Evolutionary conservation across 23 tunicate species (phyloP).

Genomic region (Oikopleura dioica): DNA sequence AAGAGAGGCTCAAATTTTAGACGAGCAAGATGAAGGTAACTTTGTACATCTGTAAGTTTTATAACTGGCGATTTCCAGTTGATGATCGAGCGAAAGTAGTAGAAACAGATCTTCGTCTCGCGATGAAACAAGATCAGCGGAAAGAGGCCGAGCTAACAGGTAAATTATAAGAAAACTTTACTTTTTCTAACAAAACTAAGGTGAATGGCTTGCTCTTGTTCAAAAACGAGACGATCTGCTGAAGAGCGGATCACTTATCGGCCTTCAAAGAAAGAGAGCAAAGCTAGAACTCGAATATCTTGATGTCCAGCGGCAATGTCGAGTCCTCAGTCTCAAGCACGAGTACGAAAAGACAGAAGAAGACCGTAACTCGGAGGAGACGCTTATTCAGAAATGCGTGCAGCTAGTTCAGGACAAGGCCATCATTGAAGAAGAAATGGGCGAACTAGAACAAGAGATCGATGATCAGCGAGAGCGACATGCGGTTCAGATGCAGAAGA

Average conservation of each 20-base stretch:
- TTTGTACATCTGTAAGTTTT: too few relatives aligned
- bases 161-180: background rate
- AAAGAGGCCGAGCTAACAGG: background rate
- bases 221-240: constrained; percentile 7
- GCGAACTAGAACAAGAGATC: background rate
- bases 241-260: background rate
- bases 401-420: background rate
- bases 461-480: constrained; percentile 9
- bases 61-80: too few relatives aligned
- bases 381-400: background rate
- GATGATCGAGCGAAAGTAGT: constrained; percentile 3
- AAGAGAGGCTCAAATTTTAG: too few relatives aligned
- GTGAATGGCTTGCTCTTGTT: constrained; percentile 11
- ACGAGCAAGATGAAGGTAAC: too few relatives aligned
- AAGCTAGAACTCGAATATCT: background rate
- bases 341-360: background rate
- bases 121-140: background rate
- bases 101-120: background rate
- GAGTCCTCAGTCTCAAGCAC: background rate
- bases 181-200: background rate
- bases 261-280: background rate
- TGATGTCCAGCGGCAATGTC: constrained; percentile 3
- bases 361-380: background rate
- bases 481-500: background rate
- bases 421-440: background rate